Conservation (phyloP, 2,888 invertebrate genomes). For the Tipula unca region DNA sequence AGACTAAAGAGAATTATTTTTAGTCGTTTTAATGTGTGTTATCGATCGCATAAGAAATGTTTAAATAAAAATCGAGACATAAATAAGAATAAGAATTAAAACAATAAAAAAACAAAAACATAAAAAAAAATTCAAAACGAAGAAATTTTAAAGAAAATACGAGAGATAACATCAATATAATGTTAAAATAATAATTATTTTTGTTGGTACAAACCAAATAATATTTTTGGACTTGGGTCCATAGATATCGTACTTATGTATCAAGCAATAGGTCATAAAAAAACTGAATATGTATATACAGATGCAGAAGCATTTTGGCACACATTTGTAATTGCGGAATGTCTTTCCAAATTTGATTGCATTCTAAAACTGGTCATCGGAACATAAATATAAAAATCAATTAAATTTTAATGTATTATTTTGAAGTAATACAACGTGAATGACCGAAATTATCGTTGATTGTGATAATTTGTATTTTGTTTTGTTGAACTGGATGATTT, state of each 20-base stretch:
- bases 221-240: background rate
- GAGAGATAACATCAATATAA: background rate
- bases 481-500: too few species aligned
- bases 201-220: background rate
- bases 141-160: background rate
- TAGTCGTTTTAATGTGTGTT: background rate
- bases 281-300: too few species aligned
- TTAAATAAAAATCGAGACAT: background rate
- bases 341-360: too few species aligned
- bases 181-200: background rate
- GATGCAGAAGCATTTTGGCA: background rate
- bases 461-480: too few species aligned
- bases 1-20: background rate
- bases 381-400: too few species aligned
- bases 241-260: too few species aligned
- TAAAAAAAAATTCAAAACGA: background rate
- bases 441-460: too few species aligned
- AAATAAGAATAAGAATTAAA: background rate
- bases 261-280: too few species aligned
- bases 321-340: background rate
- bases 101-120: background rate
- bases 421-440: too few species aligned
- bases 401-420: too few species aligned
- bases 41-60: background rate
- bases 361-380: too few species aligned